Conservation (phyloP, 2,113 vertebrate genomes). For the Passer domesticus region DNA sequence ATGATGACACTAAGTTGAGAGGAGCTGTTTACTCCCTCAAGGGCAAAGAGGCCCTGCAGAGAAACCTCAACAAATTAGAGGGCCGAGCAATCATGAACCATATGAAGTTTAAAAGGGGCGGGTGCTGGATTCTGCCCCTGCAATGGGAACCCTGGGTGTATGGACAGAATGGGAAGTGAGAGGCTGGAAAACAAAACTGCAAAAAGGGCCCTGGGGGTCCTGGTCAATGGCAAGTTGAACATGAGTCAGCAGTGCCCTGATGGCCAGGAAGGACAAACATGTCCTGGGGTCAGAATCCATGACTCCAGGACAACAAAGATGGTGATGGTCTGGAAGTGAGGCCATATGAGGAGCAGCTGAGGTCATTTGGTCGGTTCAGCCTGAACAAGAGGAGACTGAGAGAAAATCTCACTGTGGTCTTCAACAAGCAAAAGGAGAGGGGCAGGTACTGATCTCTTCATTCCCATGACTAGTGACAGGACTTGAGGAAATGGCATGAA, state of each 20-base stretch:
- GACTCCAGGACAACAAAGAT: neutral
- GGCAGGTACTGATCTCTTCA: neutral
- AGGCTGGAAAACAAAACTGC: neutral
- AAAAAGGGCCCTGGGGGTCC: neutral
- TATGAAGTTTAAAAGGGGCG: neutral
- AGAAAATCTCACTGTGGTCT: neutral
- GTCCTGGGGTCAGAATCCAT: neutral
- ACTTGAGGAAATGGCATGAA: neutral
- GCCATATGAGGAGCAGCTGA: neutral
- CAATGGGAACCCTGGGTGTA: no score
- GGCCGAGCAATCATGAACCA: rapidly evolving
- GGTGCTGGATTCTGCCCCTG: neutral
- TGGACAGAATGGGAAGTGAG: neutral
- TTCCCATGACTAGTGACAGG: neutral
- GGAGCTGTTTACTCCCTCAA: neutral
- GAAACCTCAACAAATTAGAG: neutral
- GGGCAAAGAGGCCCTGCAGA: neutral
- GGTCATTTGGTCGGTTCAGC: neutral
- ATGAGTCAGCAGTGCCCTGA: neutral
- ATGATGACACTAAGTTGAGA: neutral
- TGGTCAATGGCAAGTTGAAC: rapidly evolving
- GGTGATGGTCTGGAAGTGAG: neutral
- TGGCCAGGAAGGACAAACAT: neutral
- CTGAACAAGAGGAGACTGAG: neutral
- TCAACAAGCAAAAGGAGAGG: neutral